These are phyloP conservation scores for Spheniscus humboldti DNA, from an alignment of 2,797 vertebrate species.

Conservation along the genomic window DNA sequence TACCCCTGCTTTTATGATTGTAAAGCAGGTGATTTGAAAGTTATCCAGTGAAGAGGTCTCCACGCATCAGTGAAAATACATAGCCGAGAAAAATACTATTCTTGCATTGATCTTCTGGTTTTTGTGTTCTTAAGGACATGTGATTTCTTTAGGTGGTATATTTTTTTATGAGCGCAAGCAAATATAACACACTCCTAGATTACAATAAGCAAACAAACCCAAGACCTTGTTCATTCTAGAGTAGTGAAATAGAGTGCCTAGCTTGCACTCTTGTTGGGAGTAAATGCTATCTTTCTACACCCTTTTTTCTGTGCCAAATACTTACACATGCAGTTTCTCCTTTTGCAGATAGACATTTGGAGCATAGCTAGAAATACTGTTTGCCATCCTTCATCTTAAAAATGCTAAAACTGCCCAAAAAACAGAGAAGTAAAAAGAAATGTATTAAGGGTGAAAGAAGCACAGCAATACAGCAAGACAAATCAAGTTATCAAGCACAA, in stretches of 20 bases:
- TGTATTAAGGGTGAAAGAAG: not conserved
- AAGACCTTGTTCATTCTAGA: not conserved
- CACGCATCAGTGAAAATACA: not conserved
- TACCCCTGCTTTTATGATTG: not conserved
- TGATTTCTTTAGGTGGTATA: not conserved
- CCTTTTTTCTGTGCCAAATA: not conserved
- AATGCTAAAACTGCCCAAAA: slow-evolving; percentile 41
- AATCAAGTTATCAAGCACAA: not conserved
- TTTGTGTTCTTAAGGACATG: not conserved
- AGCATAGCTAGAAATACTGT: slow-evolving; percentile 6
- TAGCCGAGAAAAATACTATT: not conserved
- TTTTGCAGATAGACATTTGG: not conserved
- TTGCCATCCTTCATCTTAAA: slow-evolving; percentile 25
- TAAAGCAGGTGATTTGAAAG: not conserved
- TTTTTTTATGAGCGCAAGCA: not conserved
- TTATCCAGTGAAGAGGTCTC: not conserved
- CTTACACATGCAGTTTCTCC: not conserved
- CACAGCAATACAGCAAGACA: not conserved
- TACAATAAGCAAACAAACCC: not conserved
- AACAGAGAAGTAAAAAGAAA: not conserved
- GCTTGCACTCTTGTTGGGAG: not conserved
- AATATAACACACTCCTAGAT: not conserved
- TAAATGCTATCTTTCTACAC: not conserved
- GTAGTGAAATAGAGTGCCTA: not conserved
- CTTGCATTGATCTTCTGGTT: not conserved